Percentiles rank a stretch among this genome's conserved stretches.
phyloP scores from a whole-genome alignment of 2,113 vertebrate genomes.

The Pygathrix nemaeus region DNA sequence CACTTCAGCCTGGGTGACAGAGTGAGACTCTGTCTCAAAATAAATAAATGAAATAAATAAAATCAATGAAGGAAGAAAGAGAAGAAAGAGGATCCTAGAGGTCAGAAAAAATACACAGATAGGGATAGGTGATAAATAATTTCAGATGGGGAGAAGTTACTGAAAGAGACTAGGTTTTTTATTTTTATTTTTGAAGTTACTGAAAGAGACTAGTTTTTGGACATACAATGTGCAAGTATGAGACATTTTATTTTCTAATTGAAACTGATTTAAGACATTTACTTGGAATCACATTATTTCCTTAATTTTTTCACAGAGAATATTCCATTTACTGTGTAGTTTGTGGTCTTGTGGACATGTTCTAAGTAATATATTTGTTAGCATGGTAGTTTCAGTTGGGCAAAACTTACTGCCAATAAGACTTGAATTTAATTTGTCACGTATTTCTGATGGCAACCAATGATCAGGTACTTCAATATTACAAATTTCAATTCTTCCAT shows the following conservation, averaged over 20 bases:
- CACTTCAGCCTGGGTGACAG: too few species aligned
- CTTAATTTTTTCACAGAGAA: slow-evolving; percentile 88
- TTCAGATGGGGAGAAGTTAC: background rate
- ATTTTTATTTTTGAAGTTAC: background rate
- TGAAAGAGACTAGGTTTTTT: background rate
- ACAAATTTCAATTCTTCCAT: slow-evolving; percentile 89
- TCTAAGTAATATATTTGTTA: slow-evolving; percentile 78
- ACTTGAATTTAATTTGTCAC: slow-evolving; percentile 79
- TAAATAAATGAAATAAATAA: background rate
- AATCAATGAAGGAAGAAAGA: background rate
- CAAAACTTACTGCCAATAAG: slow-evolving; percentile 91
- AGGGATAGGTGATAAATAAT: background rate
- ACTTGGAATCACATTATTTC: slow-evolving; percentile 86
- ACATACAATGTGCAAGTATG: background rate
- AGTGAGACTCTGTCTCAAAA: too few species aligned
- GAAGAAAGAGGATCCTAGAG: background rate
- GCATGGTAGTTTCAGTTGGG: slow-evolving; percentile 73
- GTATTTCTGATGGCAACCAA: slow-evolving; percentile 88
- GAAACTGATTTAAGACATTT: slow-evolving; percentile 34
- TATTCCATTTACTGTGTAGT: slow-evolving; percentile 82
- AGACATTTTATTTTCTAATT: slow-evolving; percentile 64
- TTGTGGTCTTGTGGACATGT: slow-evolving; percentile 75
- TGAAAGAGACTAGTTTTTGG: background rate
- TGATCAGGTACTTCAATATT: slow-evolving; percentile 81
- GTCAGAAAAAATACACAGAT: background rate